Percentiles rank a stretch among this genome's conserved stretches.
These are phyloP conservation scores for Andrena marginata DNA, from an alignment of 2,888 invertebrate genomes.

Conservation along the genomic window DNA sequence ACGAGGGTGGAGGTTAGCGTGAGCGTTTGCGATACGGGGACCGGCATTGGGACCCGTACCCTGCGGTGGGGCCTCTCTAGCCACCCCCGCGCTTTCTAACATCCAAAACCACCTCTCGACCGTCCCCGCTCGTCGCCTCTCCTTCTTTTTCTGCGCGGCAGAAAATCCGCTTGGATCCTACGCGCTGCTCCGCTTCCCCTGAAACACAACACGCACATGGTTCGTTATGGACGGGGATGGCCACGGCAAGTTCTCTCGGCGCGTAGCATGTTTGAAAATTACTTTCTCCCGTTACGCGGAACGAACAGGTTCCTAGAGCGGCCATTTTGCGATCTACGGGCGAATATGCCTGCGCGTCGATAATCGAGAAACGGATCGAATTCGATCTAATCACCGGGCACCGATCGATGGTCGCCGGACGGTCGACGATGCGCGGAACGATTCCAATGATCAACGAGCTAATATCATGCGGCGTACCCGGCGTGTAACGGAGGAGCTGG, in stretches of 20 bases:
- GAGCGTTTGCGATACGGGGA: constrained; percentile 84
- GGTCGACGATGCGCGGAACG: constrained; percentile 59
- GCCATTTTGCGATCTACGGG: background rate
- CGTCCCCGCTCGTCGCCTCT: constrained; percentile 63
- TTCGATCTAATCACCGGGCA: constrained; percentile 18
- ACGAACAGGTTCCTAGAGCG: background rate
- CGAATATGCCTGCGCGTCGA: background rate
- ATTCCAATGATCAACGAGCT: constrained; percentile 74
- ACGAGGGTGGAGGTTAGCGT: constrained; percentile 84
- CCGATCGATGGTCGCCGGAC: background rate
- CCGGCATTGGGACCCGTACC: constrained; percentile 85
- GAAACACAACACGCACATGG: constrained; percentile 29
- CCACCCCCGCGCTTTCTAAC: constrained; percentile 85
- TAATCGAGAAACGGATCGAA: constrained; percentile 8
- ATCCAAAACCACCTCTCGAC: constrained; percentile 81
- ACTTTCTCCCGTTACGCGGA: constrained; percentile 58
- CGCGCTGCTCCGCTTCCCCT: constrained; percentile 47
- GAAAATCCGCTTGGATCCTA: constrained; percentile 22
- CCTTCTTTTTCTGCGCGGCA: constrained; percentile 54
- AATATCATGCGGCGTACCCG: constrained; percentile 73
- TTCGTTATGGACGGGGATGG: background rate
- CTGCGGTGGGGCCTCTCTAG: constrained; percentile 84
- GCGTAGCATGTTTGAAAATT: constrained; percentile 1
- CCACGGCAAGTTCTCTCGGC: background rate
- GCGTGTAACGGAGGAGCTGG: constrained; percentile 60